phyloP scores from a whole-genome alignment of 1,140 invertebrate species.

The Ruditapes philippinarum region DNA sequence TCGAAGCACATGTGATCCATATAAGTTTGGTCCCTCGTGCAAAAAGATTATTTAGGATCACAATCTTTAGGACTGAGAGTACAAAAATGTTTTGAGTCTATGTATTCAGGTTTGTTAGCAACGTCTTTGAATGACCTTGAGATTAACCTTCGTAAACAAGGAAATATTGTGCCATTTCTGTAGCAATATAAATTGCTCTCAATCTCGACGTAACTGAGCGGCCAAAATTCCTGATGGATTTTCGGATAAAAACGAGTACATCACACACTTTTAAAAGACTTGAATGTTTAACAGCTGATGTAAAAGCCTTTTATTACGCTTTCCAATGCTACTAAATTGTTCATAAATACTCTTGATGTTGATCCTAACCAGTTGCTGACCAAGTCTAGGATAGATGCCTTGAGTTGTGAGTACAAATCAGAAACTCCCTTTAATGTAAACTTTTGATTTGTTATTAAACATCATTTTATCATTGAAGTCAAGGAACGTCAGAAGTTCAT shows the following conservation, averaged over 20 bases:
- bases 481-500: not conserved
- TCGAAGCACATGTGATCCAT: too few relatives aligned
- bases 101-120: not conserved
- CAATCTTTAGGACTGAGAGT: too few relatives aligned
- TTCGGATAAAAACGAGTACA: not conserved
- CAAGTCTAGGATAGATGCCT: too few relatives aligned
- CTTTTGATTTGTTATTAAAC: too few relatives aligned
- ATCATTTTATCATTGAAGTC: too few relatives aligned
- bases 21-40: too few relatives aligned
- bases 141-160: not conserved
- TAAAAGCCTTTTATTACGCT: not conserved
- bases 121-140: not conserved
- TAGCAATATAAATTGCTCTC: not conserved
- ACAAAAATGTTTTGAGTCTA: not conserved
- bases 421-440: too few relatives aligned
- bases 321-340: too few relatives aligned
- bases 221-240: not conserved
- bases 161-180: not conserved
- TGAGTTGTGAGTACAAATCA: too few relatives aligned
- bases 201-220: not conserved
- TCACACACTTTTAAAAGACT: slow-evolving; percentile 11
- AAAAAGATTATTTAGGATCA: too few relatives aligned
- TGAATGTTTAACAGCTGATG: not conserved
- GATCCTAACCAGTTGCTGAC: too few relatives aligned
- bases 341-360: too few relatives aligned